Conservation (phyloP, 1,140 invertebrate genomes). For the Pentalonia nigronervosa region DNA sequence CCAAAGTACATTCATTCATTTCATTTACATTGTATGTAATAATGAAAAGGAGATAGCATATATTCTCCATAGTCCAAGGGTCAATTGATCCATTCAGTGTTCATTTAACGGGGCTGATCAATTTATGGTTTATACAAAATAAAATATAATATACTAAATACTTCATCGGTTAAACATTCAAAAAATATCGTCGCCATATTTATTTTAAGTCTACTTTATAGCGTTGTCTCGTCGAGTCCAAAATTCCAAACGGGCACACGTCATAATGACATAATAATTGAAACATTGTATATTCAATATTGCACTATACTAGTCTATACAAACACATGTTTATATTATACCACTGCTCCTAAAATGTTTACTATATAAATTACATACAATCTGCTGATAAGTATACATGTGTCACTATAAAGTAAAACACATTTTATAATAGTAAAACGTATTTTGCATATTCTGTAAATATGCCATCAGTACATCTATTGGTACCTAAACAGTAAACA, state of each 20-base stretch:
- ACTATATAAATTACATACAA: background rate
- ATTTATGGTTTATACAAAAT: background rate
- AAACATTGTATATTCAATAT: background rate
- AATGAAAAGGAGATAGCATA: background rate
- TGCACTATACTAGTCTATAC: background rate
- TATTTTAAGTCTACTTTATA: too few relatives aligned
- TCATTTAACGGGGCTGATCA: background rate
- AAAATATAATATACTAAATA: background rate
- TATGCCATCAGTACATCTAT: background rate
- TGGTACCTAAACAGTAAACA: background rate
- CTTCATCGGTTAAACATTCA: background rate
- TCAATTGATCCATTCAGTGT: background rate
- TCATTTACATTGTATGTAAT: background rate
- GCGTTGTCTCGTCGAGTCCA: too few relatives aligned
- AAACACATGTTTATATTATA: background rate
- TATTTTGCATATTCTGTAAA: background rate
- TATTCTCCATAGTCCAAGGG: background rate
- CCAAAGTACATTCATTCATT: background rate
- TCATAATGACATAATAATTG: background rate
- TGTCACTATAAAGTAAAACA: background rate
- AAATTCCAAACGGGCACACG: background rate
- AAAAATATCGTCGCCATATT: background rate
- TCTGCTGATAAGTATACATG: background rate
- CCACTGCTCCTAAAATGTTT: background rate
- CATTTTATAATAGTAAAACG: too few relatives aligned